Evolutionary conservation across 1,140 invertebrate genomes (phyloP).

Genomic region (Drosophila melanica): DNA sequence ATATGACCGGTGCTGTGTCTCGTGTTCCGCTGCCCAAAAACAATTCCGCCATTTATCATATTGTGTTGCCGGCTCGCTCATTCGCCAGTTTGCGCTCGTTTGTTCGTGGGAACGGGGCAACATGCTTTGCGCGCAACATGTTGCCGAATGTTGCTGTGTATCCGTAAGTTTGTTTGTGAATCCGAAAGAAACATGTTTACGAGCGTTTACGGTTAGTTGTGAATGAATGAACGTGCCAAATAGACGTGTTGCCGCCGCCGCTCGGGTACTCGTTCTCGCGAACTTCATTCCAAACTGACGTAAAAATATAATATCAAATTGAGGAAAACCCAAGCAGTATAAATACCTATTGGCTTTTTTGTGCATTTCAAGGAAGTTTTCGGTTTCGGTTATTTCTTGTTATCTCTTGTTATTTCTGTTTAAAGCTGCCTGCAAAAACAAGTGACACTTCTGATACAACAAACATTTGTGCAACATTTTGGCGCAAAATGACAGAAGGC

Average conservation of each 20-base stretch:
- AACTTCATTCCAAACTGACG: conserved; percentile 65
- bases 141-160: conserved; percentile 39
- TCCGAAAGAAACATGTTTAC: conserved; percentile 65
- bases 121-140: conserved; percentile 60
- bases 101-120: conserved; percentile 37
- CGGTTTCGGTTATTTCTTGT: conserved; percentile 8
- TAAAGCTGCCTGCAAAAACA: conserved; percentile 13
- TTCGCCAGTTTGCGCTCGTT: conserved; percentile 24
- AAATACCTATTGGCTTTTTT: conserved; percentile 19
- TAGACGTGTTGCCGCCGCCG: conserved; percentile 76
- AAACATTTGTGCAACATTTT: conserved; percentile 57
- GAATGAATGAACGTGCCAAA: conserved; percentile 83
- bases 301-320: conserved; percentile 55
- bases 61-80: conserved; percentile 57
- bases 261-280: conserved; percentile 63
- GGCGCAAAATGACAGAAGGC: conserved; percentile 67
- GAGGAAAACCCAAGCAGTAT: conserved; percentile 22
- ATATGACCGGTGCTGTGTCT: conserved; percentile 20
- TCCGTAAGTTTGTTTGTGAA: conserved; percentile 36
- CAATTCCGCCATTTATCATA: conserved; percentile 80
- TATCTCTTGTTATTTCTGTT: neutral
- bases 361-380: conserved; percentile 25
- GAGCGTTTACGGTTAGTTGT: conserved; percentile 76
- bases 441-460: conserved; percentile 38
- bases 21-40: conserved; percentile 55